Evolutionary conservation across 2,888 invertebrate species (phyloP), one percentile per base, ranked within the genome.

Genomic region (Sclerodermus sp.): DNA sequence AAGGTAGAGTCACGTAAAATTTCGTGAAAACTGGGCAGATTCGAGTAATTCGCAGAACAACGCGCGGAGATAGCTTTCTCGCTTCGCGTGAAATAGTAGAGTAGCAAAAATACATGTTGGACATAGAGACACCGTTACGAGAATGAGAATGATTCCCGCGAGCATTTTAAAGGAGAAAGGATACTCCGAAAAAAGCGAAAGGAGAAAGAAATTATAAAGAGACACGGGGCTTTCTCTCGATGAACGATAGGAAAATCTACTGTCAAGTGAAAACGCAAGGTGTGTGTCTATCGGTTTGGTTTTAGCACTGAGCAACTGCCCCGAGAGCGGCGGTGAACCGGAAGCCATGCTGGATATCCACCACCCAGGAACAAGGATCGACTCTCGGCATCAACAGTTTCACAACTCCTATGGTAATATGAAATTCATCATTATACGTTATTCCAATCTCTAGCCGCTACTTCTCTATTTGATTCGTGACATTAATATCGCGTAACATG

Each of bases 241-340:
- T 23, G 43, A 42, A 44, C 51, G 55, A 54, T 47, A 53, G 39
- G 45, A 54, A 53, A 52, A 53, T 62, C 57, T 60, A 58, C 66
- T 64, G 64, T 64, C 64, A 66, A 73, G 72, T 72, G 68, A 76
- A 76, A 75, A 73, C 68, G 74, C 73, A 76, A 75, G 77, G 77
- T 77, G 77, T 77, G 73, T 77, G 77, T 77, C 77, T 78, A 77
- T 78, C 77, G 77, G 77, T 78, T 78, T 78, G 77, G 77, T 78
- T 78, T 77, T 78, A 78, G 77, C 77, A 61, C 77, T 77, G 76
- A 78, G 76, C 73, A 78, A 78, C 77, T 76, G 77, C 73, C 77
- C 77, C 73, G 77, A 78, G 72, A 76, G 76, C 67, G 77, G 77
- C 67, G 76, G 72, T 56, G 77, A 77, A 67, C 69, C 74, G 75